Evolutionary conservation across 2,888 invertebrate genomes (phyloP).

Genomic region (Agrilus cyanescens): DNA sequence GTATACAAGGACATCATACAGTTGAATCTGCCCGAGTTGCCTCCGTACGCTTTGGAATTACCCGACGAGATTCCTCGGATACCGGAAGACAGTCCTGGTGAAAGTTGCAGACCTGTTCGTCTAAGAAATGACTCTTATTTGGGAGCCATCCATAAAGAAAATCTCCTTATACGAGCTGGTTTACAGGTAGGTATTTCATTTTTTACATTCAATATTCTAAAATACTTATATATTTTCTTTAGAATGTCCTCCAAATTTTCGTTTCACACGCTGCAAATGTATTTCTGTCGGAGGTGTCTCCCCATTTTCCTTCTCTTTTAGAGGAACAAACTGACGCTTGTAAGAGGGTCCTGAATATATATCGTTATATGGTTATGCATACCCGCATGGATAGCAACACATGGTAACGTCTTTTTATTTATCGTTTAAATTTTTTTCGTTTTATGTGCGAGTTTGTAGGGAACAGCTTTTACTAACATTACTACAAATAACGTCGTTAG

Average conservation of each 20-base stretch:
- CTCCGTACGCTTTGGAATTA: conserved; percentile 67
- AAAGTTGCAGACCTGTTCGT: conserved; percentile 36
- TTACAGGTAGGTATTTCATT: conserved; percentile 45
- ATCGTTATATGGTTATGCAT: conserved; percentile 95
- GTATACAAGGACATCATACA: conserved; percentile 96
- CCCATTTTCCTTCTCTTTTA: conserved; percentile 53
- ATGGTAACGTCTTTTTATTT: conserved; percentile 48
- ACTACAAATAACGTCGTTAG: conserved; percentile 82
- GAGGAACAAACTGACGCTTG: conserved; percentile 94
- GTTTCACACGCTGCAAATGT: conserved; percentile 93
- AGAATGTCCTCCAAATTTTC: conserved; percentile 77
- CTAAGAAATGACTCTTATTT: conserved; percentile 77
- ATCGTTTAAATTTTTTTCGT: background rate
- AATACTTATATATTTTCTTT: conserved; percentile 21
- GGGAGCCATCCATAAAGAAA: conserved; percentile 70
- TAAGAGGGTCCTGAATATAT: conserved; percentile 90
- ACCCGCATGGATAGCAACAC: conserved; percentile 84
- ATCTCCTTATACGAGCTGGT: conserved; percentile 69
- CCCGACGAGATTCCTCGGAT: conserved; percentile 36
- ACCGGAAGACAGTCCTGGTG: conserved; percentile 20
- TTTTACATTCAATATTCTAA: conserved; percentile 1
- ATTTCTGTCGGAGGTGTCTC: conserved; percentile 63
- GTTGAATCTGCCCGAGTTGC: conserved; percentile 66
- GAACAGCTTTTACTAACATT: conserved; percentile 78
- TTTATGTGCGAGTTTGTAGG: conserved; percentile 38